Conservation (phyloP, 2,113 vertebrate genomes). For the Dasyornis broadbenti region DNA sequence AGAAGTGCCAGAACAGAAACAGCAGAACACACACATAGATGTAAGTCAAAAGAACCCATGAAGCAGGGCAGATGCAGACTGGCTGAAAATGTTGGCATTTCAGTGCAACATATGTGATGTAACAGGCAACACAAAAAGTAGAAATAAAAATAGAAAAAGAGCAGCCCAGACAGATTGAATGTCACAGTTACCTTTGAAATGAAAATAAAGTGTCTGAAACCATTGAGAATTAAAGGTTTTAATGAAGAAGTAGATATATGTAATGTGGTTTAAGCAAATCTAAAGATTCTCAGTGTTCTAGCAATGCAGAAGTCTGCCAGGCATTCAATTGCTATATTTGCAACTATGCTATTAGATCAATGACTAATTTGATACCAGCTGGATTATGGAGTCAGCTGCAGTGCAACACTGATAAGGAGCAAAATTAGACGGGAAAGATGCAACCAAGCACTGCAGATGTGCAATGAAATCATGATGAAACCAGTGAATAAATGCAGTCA, state of each 20-base stretch:
- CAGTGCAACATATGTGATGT: not conserved
- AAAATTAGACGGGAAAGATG: slow-evolving; percentile 58
- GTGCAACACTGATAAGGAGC: slow-evolving; percentile 47
- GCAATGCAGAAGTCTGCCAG: slow-evolving; percentile 7
- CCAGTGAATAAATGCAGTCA: not conserved
- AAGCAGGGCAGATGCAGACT: not conserved
- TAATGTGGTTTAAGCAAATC: not conserved
- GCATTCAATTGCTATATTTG: slow-evolving; percentile 61
- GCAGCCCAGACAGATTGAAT: not conserved
- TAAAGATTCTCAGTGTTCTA: not conserved
- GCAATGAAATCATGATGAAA: slow-evolving; percentile 37
- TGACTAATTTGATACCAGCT: slow-evolving; percentile 63
- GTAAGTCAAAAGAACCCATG: not conserved
- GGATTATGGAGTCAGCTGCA: slow-evolving; percentile 59
- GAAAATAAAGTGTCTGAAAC: not conserved
- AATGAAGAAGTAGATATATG: not conserved
- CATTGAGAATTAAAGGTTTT: not conserved
- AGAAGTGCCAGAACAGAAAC: not conserved
- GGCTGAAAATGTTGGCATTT: not conserved
- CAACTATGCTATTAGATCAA: slow-evolving; percentile 59
- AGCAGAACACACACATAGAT: not conserved
- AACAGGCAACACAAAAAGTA: not conserved
- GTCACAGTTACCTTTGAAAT: slow-evolving; percentile 7
- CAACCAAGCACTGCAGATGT: slow-evolving; percentile 47
- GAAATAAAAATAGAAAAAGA: not conserved